Percentiles rank a stretch among this genome's conserved stretches.
These are phyloP conservation scores for Lepidochitona cinerea DNA, from an alignment of 2,888 invertebrate genomes.

Conservation along the genomic window DNA sequence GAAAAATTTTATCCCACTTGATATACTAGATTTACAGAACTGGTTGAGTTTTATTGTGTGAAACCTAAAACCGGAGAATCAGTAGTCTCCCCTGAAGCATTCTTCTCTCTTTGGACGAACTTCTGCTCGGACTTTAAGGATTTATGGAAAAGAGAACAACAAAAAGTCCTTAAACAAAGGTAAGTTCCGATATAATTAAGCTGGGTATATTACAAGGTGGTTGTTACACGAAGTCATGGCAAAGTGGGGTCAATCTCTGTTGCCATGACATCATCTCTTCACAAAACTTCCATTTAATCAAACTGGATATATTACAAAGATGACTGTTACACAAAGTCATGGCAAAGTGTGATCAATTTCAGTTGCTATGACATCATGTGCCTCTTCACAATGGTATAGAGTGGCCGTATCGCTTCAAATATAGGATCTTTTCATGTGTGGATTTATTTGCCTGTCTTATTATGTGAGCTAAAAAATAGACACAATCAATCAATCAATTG, in stretches of 20 bases:
- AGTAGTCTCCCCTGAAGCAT: conserved; percentile 85
- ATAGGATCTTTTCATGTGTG: too few species aligned
- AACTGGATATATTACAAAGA: too few species aligned
- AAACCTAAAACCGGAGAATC: conserved; percentile 81
- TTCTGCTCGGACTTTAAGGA: conserved; percentile 96
- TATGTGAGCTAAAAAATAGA: too few species aligned
- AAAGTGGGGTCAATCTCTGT: background rate
- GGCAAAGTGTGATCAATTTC: too few species aligned
- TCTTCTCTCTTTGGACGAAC: conserved; percentile 89
- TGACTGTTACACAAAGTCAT: too few species aligned
- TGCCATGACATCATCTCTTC: background rate
- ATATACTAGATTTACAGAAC: background rate
- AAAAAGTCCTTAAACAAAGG: conserved; percentile 86
- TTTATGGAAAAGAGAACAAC: conserved; percentile 93
- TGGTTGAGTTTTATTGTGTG: background rate
- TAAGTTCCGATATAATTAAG: conserved; percentile 63
- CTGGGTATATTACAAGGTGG: background rate
- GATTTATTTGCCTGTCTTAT: too few species aligned
- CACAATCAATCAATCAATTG: too few species aligned
- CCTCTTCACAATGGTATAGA: too few species aligned
- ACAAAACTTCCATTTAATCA: background rate
- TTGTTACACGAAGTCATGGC: background rate
- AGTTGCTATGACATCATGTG: too few species aligned
- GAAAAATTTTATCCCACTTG: background rate
- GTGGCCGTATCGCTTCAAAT: too few species aligned